Conservation (phyloP, 2,888 invertebrate genomes). For the Reticulitermes lucifugus region DNA sequence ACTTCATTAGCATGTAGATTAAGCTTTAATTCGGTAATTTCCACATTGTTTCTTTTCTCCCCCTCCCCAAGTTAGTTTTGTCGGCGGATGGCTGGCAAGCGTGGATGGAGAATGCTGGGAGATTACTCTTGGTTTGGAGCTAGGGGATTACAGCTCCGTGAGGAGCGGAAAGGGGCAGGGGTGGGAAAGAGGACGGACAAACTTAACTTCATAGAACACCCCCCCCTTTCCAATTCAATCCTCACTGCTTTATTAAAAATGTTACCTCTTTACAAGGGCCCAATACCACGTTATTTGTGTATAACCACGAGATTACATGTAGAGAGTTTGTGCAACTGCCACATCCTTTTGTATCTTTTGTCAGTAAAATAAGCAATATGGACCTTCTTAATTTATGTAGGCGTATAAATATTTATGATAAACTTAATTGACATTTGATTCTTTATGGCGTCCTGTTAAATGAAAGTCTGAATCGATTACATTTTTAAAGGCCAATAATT, state of each 20-base stretch:
- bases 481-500: background rate
- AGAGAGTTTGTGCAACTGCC: background rate
- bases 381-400: background rate
- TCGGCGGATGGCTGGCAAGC: background rate
- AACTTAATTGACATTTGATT: background rate
- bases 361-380: background rate
- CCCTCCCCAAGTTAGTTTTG: conserved; percentile 2
- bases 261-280: conserved; percentile 43
- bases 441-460: background rate
- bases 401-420: background rate
- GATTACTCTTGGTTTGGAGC: conserved; percentile 44
- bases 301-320: conserved; percentile 23
- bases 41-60: conserved; percentile 53
- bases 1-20: conserved; percentile 55
- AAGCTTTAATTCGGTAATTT: conserved; percentile 55
- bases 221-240: background rate
- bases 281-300: conserved; percentile 38
- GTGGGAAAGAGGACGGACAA: conserved; percentile 42
- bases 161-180: background rate
- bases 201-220: conserved; percentile 48
- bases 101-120: conserved; percentile 20
- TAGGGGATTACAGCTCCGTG: conserved; percentile 40
- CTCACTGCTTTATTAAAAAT: conserved; percentile 47
- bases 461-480: background rate
- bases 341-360: background rate